phyloP scores from a whole-genome alignment of 64 coral and sea anemone genomes.

The Montipora cactus region DNA sequence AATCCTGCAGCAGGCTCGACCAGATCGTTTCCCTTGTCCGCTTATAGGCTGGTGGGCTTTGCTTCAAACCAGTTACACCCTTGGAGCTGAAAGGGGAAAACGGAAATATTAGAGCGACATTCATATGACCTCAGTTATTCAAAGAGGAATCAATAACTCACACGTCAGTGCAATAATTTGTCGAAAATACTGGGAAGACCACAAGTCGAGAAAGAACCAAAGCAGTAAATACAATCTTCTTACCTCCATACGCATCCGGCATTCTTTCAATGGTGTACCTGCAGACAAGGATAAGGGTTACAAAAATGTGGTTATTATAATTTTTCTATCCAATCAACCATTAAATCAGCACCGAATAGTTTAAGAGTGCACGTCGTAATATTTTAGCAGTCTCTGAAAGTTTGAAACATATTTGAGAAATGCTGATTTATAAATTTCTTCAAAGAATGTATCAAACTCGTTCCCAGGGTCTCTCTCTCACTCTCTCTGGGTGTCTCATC shows the following conservation, averaged over 20 bases:
- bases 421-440: no score
- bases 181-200: neutral
- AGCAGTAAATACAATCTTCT: neutral
- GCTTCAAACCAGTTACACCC: neutral
- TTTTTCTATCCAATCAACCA: no score
- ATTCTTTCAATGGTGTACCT: constrained; percentile 97
- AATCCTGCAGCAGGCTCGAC: neutral
- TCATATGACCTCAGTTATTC: neutral
- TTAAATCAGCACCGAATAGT: no score
- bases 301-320: no score
- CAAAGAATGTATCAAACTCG: neutral
- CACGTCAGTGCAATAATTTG: neutral
- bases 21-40: neutral
- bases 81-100: constrained; percentile 23
- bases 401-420: no score
- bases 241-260: constrained; percentile 99
- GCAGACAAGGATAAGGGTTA: neutral
- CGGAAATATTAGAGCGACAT: neutral
- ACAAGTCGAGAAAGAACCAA: neutral
- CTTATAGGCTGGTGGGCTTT: neutral
- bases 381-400: no score
- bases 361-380: no score
- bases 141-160: constrained; percentile 3
- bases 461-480: neutral
- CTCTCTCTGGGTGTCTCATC: no score